A percentile compares a stretch with the other conserved stretches of the same genome.
Evolutionary conservation across 2,797 vertebrate genomes (phyloP).

Genomic region (Alca torda): DNA sequence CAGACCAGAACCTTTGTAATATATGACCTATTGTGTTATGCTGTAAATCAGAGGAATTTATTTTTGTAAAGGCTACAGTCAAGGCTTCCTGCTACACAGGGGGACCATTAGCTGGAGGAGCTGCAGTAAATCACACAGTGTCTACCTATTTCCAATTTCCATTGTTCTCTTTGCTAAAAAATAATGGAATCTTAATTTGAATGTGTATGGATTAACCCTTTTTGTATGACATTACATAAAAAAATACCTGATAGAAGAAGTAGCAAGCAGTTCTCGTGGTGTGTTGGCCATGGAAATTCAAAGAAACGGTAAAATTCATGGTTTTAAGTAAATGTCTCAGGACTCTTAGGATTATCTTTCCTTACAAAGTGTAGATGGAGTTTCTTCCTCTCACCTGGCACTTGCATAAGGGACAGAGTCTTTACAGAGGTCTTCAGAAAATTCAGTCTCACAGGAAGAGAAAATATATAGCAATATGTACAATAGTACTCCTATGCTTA

Average conservation of each 20-base stretch:
- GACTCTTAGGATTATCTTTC: background rate
- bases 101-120: background rate
- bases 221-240: background rate
- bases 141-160: background rate
- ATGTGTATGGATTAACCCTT: background rate
- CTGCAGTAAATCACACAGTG: background rate
- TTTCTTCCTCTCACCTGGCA: background rate
- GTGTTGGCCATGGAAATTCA: background rate
- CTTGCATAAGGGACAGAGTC: background rate
- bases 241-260: background rate
- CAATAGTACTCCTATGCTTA: background rate
- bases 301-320: background rate
- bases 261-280: background rate
- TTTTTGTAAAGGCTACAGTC: background rate
- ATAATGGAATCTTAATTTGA: background rate
- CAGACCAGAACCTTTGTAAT: background rate
- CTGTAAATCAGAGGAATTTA: background rate
- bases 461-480: background rate
- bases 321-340: background rate
- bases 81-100: background rate
- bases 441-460: background rate
- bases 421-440: background rate
- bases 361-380: background rate
- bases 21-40: background rate
- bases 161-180: background rate